Percentiles rank a stretch among this genome's conserved stretches.
These are phyloP conservation scores for Callyntrura guangdongensis DNA, from an alignment of 2,888 invertebrate genomes.

Conservation along the genomic window DNA sequence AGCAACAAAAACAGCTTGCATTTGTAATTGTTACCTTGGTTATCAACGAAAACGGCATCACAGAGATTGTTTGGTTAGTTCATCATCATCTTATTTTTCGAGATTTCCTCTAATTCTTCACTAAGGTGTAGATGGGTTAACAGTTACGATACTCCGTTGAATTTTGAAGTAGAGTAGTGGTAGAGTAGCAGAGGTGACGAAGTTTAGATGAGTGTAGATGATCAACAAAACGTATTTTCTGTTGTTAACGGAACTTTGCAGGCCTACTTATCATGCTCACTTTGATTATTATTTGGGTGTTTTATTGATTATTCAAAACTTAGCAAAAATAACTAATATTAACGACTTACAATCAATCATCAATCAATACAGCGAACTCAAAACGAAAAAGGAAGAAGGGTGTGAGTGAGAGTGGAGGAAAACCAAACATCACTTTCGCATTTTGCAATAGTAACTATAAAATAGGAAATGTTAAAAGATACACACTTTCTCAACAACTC, in stretches of 20 bases:
- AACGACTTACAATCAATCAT: conserved; percentile 13
- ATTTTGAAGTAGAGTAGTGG: conserved; percentile 23
- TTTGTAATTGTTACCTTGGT: conserved; percentile 46
- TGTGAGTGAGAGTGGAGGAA: not conserved
- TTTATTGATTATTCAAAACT: not conserved
- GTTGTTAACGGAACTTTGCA: conserved; percentile 10
- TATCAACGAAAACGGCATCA: conserved; percentile 45
- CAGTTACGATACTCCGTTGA: conserved; percentile 22
- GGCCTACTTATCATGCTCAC: conserved; percentile 23
- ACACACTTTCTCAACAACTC: conserved; percentile 26
- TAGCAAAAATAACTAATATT: conserved; percentile 3
- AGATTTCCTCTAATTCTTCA: not conserved
- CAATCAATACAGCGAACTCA: conserved; percentile 27
- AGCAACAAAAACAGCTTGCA: not conserved
- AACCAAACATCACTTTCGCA: conserved; percentile 42
- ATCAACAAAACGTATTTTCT: conserved; percentile 1
- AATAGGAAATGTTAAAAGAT: conserved; percentile 7
- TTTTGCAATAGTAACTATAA: conserved; percentile 19
- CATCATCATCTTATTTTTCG: conserved; percentile 18
- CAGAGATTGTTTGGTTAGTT: not conserved
- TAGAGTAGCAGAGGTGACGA: conserved; percentile 4
- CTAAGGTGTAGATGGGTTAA: conserved; percentile 37
- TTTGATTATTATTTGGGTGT: not conserved
- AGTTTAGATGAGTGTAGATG: not conserved
- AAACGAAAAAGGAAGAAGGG: conserved; percentile 42